A percentile compares a stretch with the other conserved stretches of the same genome.
These are phyloP conservation scores for Liolophura sinensis DNA, from an alignment of 1,140 invertebrate species.

Conservation along the genomic window DNA sequence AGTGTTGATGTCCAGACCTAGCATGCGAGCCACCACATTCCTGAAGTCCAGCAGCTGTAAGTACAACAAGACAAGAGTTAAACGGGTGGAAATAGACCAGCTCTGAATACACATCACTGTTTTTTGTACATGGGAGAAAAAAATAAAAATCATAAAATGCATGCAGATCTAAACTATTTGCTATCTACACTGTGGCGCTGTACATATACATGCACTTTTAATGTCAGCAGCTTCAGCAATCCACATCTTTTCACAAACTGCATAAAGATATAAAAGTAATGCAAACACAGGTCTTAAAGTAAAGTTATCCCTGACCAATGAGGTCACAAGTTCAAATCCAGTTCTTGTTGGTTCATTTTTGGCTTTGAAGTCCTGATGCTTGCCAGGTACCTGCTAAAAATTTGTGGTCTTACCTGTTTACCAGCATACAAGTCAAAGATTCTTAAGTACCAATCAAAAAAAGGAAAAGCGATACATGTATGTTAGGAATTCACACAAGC, in stretches of 20 bases:
- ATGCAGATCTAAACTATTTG: not conserved
- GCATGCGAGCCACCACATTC: constrained; percentile 54
- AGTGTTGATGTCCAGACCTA: constrained; percentile 55
- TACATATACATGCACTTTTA: no score
- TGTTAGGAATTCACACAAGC: not conserved
- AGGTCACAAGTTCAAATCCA: no score
- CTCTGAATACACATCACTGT: not conserved
- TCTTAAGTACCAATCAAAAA: not conserved
- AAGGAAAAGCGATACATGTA: not conserved
- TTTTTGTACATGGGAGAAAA: not conserved
- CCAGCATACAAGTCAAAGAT: not conserved
- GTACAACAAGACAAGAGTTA: constrained; percentile 15
- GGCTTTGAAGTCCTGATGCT: no score
- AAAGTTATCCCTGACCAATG: no score
- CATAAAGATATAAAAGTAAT: no score
- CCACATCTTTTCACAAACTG: no score
- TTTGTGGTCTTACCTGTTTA: no score
- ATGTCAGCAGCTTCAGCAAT: no score
- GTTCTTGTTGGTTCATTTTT: no score
- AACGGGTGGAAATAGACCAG: not conserved
- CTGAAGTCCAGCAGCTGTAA: constrained; percentile 57
- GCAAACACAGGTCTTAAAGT: no score
- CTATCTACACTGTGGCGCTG: no score
- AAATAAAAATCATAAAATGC: not conserved
- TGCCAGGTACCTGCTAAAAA: no score